Conservation (phyloP, 2,888 invertebrate genomes). For the Altica lythri region DNA sequence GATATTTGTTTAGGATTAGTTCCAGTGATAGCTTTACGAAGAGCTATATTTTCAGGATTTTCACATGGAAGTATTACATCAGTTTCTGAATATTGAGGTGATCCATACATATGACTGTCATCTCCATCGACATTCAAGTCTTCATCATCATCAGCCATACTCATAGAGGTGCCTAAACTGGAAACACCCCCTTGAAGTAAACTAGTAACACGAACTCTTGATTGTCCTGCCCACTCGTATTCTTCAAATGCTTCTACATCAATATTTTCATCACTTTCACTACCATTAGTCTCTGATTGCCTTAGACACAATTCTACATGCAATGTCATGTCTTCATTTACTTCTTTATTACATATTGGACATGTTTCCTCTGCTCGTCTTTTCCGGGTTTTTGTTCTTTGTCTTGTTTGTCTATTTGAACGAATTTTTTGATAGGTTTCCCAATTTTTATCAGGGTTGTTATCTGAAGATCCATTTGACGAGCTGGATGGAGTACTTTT, state of each 20-base stretch:
- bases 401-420: conserved; percentile 71
- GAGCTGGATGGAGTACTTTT: conserved; percentile 58
- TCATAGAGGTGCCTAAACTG: conserved; percentile 58
- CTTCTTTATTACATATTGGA: conserved; percentile 79
- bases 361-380: conserved; percentile 71
- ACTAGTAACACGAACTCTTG: conserved; percentile 74
- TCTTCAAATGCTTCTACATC: conserved; percentile 85
- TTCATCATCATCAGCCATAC: conserved; percentile 64
- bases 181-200: conserved; percentile 70
- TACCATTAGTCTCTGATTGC: conserved; percentile 56
- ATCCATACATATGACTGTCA: conserved; percentile 83
- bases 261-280: conserved; percentile 75
- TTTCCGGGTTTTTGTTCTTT: conserved; percentile 70
- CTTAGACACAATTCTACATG: conserved; percentile 73
- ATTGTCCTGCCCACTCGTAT: conserved; percentile 92
- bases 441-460: conserved; percentile 67
- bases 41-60: conserved; percentile 62
- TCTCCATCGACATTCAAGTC: conserved; percentile 87
- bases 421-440: conserved; percentile 76
- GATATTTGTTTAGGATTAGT: conserved; percentile 42
- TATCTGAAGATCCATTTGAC: conserved; percentile 53
- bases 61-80: conserved; percentile 67
- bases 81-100: conserved; percentile 81
- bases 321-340: conserved; percentile 71
- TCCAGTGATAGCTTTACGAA: conserved; percentile 60